Evolutionary conservation across 2,888 invertebrate genomes (phyloP), one percentile per base, ranked within the genome.

Genomic region (Stegana nigrithorax): DNA sequence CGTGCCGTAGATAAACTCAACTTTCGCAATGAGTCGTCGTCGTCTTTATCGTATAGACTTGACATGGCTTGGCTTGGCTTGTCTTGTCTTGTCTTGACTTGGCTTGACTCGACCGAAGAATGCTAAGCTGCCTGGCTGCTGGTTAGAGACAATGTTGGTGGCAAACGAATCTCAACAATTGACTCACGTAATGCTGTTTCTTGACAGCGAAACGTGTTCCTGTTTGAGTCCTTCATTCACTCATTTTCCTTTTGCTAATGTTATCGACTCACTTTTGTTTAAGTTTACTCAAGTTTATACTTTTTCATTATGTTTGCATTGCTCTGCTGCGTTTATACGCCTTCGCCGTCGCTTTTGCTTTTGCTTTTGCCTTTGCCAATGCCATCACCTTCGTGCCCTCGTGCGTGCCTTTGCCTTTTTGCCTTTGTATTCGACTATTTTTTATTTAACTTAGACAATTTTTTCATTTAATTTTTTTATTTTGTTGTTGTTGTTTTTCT

Each of bases 301-400:
- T 73, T 64, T 73, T 74, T 72, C 72, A 72, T 74, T 73, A 74
- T 74, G 74, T 73, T 73, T 73, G 72, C 72, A 70, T 74, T 73
- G 65, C 63, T 32, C 32, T 68, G 72, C 74, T 72, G 72, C 74
- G 74, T 73, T 72, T 72, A 70, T 70, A n/a, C n/a, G n/a, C 68
- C 70, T 60, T 72, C 66, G 64, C 51, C 65, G 63, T 65, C 45
- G 17, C 42, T 42, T 39, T 7, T 26, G 2, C 50, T 50, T 32
- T 32, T 4, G 32, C 10, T 2, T 32, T 32, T 32, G 10, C 32
- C 10, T 32, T 32, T 32, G 32, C 32, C 42, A 42, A 14, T 3
- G 47, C 25, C 5, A 8, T 25, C 2, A 32, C 27, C 17, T 53
- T 27, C n/a, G 12, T 53, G 32, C 19, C 29, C 56, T 59, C 62